Evolutionary conservation across 2,113 vertebrate genomes (phyloP).

Genomic region (Calypte anna): DNA sequence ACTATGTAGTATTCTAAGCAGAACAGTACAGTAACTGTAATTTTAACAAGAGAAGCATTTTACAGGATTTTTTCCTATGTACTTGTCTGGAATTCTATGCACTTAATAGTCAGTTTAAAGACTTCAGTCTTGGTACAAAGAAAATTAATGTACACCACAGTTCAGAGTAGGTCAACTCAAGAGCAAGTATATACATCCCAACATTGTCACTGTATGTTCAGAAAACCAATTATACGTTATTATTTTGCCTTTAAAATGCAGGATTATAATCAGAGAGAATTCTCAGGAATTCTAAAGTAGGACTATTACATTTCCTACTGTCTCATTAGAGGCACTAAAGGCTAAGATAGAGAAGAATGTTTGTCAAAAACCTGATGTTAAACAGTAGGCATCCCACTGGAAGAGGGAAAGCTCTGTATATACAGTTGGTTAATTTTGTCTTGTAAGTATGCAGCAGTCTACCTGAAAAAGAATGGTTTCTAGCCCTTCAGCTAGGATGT

Average conservation of each 20-base stretch:
- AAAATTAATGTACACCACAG: background rate
- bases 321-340: background rate
- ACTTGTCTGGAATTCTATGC: background rate
- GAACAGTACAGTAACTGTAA: background rate
- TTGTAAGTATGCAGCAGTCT: background rate
- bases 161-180: constrained; percentile 9
- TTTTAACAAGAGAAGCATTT: constrained; percentile 52
- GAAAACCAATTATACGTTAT: background rate
- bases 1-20: constrained; percentile 12
- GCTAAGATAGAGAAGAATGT: background rate
- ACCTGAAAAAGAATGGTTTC: background rate
- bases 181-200: background rate
- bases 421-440: background rate
- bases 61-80: background rate
- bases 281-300: background rate
- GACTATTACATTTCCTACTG: background rate
- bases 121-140: background rate
- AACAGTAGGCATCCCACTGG: background rate
- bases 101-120: constrained; percentile 16
- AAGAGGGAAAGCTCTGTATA: background rate
- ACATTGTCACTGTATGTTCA: background rate
- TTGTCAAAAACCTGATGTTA: background rate
- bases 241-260: constrained; percentile 6
- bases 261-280: background rate
- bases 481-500: background rate